Conservation (phyloP, 1,140 invertebrate genomes). For the Danaus melanippus region DNA sequence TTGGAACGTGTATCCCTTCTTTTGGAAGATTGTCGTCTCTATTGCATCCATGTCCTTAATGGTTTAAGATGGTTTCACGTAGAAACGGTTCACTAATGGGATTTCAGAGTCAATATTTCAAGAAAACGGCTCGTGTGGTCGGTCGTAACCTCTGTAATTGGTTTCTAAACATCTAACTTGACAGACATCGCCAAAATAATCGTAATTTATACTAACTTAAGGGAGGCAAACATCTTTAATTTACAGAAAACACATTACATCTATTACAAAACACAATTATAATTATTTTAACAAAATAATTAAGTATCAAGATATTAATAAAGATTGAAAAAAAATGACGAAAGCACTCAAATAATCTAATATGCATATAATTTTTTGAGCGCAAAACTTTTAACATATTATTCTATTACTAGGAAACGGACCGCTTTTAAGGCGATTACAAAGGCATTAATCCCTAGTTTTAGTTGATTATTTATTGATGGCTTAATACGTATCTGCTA, state of each 20-base stretch:
- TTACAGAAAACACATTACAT: no score
- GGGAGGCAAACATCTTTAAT: neutral
- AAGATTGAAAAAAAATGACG: no score
- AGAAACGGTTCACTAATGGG: conserved; percentile 48
- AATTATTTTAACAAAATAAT: no score
- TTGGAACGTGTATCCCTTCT: conserved; percentile 3
- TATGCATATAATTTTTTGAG: no score
- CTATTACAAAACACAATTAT: no score
- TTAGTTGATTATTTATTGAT: conserved; percentile 13
- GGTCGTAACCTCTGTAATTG: conserved; percentile 46
- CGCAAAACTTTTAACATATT: no score
- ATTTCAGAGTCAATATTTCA: conserved; percentile 57
- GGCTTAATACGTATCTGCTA: conserved; percentile 13
- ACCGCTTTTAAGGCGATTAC: no score
- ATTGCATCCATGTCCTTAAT: conserved; percentile 19
- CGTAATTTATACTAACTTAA: conserved; percentile 26
- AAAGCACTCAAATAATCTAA: no score
- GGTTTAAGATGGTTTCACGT: conserved; percentile 42
- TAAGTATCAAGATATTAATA: no score
- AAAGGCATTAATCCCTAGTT: neutral
- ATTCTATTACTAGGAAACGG: no score
- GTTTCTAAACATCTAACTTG: conserved; percentile 34
- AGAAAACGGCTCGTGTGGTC: conserved; percentile 25
- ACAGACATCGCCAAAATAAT: conserved; percentile 12
- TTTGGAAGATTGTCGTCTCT: conserved; percentile 10